Percentiles rank a stretch among this genome's conserved stretches.
Conservation (phyloP, 2,113 vertebrate species). For the Chamaea fasciata region DNA sequence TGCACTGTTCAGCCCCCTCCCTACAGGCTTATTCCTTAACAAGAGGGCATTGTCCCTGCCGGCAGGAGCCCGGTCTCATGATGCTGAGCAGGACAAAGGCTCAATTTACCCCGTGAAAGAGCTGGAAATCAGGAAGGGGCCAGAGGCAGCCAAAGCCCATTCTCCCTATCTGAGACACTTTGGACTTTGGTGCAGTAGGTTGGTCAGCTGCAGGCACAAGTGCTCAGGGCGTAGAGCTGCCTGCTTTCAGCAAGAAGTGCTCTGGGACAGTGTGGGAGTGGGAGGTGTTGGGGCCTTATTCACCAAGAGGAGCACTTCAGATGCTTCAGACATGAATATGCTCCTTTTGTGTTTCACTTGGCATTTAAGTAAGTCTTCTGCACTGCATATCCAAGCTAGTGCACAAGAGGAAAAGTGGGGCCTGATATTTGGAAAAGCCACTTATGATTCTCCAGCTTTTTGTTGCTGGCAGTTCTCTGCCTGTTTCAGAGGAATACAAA, state of each 20-base stretch:
- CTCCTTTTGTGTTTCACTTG: neutral
- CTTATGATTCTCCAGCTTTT: neutral
- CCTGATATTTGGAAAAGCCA: neutral
- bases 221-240: neutral
- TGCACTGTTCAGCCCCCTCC: neutral
- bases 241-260: neutral
- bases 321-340: neutral
- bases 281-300: neutral
- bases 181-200: neutral
- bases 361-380: neutral
- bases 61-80: neutral
- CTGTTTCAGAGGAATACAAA: fast-evolving
- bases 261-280: neutral
- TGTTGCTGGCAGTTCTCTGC: neutral
- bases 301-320: neutral
- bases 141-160: neutral
- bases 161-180: neutral
- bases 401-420: neutral
- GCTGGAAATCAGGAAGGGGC: neutral
- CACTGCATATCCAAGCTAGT: neutral
- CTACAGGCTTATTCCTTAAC: neutral
- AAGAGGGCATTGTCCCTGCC: constrained; percentile 4
- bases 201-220: neutral
- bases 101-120: neutral
- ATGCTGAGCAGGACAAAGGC: constrained; percentile 26